Evolutionary conservation across 2,797 vertebrate species (phyloP), one percentile per base, ranked within the genome.

Genomic region (Tachyglossus aculeatus): DNA sequence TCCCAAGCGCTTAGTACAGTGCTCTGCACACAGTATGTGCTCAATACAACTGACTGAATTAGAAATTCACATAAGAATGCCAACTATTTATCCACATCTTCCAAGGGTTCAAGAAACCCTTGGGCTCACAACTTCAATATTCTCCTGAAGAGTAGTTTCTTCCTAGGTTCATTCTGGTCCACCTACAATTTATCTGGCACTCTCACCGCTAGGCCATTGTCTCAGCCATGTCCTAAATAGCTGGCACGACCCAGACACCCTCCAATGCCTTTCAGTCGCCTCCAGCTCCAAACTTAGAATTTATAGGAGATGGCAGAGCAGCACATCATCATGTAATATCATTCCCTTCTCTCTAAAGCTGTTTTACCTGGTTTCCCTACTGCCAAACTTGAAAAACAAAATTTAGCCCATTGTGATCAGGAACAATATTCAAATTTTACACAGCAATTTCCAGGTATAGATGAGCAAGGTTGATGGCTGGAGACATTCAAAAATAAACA

Each of bases 401-500:
- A 52, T 63, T 52, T 36, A 48, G 27, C 16, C 4, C 34, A 44
- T 71, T 77, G 55, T 48, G 48, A 71, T 68, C 29, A 36, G 39
- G 56, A 67, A 67, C 18, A 33, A 5, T 51, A 32, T 14, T 54
- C 33, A 65, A 33, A 67, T 56, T 57, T 51, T 61, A 41, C 22
- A 33, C 9, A 43, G 33, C 21, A 36, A 61, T 62, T 58, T 18
- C 27, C 24, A 54, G 37, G 38, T 53, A 33, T 48, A 48, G 21
- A 45, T 16, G 18, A 29, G 5, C 22, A 24, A 45, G 4, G 4
- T 22, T 36, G 21, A 2, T 16, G 54, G 53, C 55, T 63, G 27
- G 1, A 31, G 9, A 55, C 60, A 74, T 60, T 19, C 25, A 19
- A 71, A 64, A 79, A 62, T n/a, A 58, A 34, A 24, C 19, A 75